phyloP scores from a whole-genome alignment of 35 echinoderm and acorn worm species.

The Eucidaris tribuloides region DNA sequence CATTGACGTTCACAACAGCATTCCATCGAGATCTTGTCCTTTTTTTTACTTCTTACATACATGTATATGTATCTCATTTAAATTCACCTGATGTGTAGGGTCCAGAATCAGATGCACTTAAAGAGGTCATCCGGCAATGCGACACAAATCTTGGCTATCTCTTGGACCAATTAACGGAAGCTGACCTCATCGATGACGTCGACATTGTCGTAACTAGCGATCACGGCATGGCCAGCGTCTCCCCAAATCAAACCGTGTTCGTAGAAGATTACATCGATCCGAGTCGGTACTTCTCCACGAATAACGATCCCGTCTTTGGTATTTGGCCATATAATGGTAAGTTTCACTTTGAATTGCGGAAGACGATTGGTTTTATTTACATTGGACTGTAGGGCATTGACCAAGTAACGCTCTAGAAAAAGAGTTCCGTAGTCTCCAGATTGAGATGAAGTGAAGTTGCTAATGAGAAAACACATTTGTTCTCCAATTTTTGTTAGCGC shows the following conservation, averaged over 20 bases:
- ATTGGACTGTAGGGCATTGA: too few species aligned
- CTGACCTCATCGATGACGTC: slow-evolving; percentile 32
- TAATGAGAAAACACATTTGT: too few species aligned
- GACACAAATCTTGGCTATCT: slow-evolving; percentile 58
- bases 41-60: too few species aligned
- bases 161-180: slow-evolving; percentile 25
- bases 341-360: too few species aligned
- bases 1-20: too few species aligned
- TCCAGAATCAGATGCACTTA: slow-evolving; percentile 51
- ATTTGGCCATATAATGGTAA: slow-evolving; percentile 54
- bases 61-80: too few species aligned
- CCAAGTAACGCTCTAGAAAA: too few species aligned
- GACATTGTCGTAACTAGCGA: slow-evolving; percentile 82
- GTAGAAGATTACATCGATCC: slow-evolving; percentile 57
- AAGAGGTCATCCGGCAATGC: slow-evolving; percentile 23
- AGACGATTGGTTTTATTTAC: too few species aligned
- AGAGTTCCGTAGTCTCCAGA: too few species aligned
- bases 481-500: too few species aligned
- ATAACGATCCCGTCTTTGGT: slow-evolving; percentile 60
- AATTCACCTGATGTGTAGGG: slow-evolving; percentile 50
- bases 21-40: too few species aligned
- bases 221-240: slow-evolving; percentile 61
- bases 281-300: slow-evolving; percentile 34
- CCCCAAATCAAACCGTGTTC: slow-evolving; percentile 23
- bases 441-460: too few species aligned